phyloP scores from a whole-genome alignment of 2,113 vertebrate species.

The Arothron firmamentum region DNA sequence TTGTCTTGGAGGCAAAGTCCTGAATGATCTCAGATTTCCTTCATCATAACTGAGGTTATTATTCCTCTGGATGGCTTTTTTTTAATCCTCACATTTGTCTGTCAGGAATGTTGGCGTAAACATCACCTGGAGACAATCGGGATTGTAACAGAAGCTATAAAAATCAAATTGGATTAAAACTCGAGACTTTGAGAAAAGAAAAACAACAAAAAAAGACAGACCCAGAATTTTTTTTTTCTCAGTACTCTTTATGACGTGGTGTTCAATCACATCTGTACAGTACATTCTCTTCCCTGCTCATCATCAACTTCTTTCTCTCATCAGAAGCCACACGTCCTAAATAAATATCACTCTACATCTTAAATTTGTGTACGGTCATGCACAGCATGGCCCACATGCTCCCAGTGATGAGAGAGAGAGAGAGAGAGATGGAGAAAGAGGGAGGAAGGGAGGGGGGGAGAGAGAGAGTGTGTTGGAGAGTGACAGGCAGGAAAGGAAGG shows the following conservation, averaged over 20 bases:
- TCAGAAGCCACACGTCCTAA: conserved; percentile 21
- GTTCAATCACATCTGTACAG: conserved; percentile 70
- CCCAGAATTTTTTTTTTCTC: conserved; percentile 54
- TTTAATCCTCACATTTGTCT: too few species aligned
- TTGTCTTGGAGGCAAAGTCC: too few species aligned
- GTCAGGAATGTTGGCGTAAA: too few species aligned
- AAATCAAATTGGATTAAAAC: too few species aligned
- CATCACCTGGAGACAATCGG: too few species aligned
- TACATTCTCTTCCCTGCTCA: conserved; percentile 48
- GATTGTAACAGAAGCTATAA: too few species aligned
- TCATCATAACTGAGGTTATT: too few species aligned
- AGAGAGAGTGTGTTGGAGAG: neutral
- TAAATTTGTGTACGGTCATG: conserved; percentile 45
- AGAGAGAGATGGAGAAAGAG: neutral
- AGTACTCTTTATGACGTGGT: conserved; percentile 52
- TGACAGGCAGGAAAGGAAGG: conserved; percentile 3
- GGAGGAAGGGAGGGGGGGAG: neutral
- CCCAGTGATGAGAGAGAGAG: conserved; percentile 10
- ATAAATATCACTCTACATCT: conserved; percentile 69
- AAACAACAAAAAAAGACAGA: conserved; percentile 8
- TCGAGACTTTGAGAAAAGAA: neutral
- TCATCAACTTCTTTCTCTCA: conserved; percentile 4
- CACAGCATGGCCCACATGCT: conserved; percentile 69
- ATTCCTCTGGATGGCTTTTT: too few species aligned
- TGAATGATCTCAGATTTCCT: too few species aligned